Evolutionary conservation across 2,113 vertebrate genomes (phyloP), one percentile per base, ranked within the genome.

Genomic region (Girardinichthys multiradiatus): DNA sequence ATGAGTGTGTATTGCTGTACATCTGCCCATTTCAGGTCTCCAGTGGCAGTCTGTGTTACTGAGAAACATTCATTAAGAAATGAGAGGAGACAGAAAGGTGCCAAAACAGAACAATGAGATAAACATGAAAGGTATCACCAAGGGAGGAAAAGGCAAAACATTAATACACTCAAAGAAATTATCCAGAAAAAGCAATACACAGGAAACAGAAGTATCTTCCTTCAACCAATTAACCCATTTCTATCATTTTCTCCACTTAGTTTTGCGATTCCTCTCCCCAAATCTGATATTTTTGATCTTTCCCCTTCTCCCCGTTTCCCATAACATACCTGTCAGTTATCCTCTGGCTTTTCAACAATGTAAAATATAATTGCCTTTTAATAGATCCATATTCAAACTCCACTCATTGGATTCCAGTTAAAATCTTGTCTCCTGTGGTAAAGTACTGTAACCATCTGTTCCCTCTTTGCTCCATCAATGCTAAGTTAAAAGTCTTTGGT

Each of bases 21-120:
- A 74, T 62, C 74, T 68, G 74, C 74, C 70, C 74, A 68, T 37
- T 68, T 26, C 42, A 54, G 24, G 39, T 74, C 79, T 82, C 76
- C 35, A 30, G 65, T 29, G 74, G 51, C 58, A 24, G 29, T 69
- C 75, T 71, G 71, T 14, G 29, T 79, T 76, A 79, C 62, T 48
- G 62, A 64, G 69, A 42, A 11, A 3, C 73, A 59, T 79, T 80
- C 68, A 80, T 76, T 66, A 85, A 59, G 45, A 58, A 39, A 76
- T 12, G 21, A 57, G 28, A 68, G 70, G 48, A 78, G 57, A 57
- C 33, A 19, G 45, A 66, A 57, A 76, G 66, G 61, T 61, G 74
- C 57, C 27, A 60, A 69, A 73, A 79, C 62, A 79, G 30, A 75
- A 29, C 67, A 59, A 57, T 3, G 37, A 73, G 70, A 64, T 42